Evolutionary conservation across 2,113 vertebrate species (phyloP).

Genomic region (Pygoscelis antarcticus): DNA sequence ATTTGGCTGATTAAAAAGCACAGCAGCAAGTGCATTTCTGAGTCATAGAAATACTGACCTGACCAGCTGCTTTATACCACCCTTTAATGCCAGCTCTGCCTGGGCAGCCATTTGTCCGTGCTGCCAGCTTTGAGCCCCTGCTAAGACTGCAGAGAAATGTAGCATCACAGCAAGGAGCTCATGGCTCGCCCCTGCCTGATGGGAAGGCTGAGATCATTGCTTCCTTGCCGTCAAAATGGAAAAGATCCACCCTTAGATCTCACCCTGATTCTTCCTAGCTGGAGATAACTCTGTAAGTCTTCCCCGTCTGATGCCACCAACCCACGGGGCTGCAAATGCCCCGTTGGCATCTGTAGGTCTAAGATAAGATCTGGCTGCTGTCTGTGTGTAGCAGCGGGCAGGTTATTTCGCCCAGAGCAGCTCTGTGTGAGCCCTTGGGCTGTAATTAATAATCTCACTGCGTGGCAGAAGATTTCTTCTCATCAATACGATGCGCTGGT

Average conservation of each 20-base stretch:
- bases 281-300: too few relatives aligned
- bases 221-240: accelerated
- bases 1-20: not conserved
- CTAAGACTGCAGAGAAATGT: not conserved
- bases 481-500: accelerated
- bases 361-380: not conserved
- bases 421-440: not conserved
- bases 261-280: not conserved
- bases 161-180: not conserved
- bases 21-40: not conserved
- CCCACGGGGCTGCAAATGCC: not conserved
- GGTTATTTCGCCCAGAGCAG: accelerated
- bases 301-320: not conserved
- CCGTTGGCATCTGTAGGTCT: not conserved
- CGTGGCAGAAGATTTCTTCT: not conserved
- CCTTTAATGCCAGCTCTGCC: not conserved
- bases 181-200: not conserved
- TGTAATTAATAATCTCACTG: not conserved
- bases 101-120: not conserved
- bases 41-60: not conserved
- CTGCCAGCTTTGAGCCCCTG: not conserved
- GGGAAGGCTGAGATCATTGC: not conserved
- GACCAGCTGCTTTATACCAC: not conserved
- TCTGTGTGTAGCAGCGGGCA: accelerated
- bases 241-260: not conserved